Base-by-base conservation (phyloP, 2,888 invertebrate genomes). In the Diabrotica balteata region DNA sequence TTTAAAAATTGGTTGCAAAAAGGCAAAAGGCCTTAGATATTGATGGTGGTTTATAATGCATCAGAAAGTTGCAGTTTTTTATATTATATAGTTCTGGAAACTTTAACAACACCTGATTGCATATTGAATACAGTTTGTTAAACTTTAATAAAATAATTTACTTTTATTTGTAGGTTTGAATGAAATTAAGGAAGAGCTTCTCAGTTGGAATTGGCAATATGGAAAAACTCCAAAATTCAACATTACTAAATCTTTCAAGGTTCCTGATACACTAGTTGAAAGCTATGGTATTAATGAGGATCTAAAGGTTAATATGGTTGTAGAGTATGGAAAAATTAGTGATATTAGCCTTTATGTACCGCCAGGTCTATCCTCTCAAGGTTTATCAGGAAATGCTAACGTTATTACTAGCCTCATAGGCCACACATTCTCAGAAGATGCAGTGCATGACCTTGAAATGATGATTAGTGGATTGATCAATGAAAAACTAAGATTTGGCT, bases 211-310 rank as follows among this genome's bases (percentile, higher is more conserved):
- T 67, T 97, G 96, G 96, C 90, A 91, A 71, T 93, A 88, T 81
- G 97, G 96, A 1, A 91, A 90, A 81, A 94, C 96, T 0, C 97
- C 97, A 0, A 89, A 90, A 73, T 97, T 97, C 83, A 88, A 88
- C 0, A 90, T 94, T 17, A 88, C 88, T 68, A 88, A 90, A 47
- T 84, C 88, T 0, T 88, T 92, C 80, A 87, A 88, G 7, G 86
- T 91, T 4, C 89, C 90, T 0, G 80, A 83, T 0, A 86, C 85
- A 69, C 80, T 88, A n/a, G 81, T 87, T 10, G 66, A 63, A 53
- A 72, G 85, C 83, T 4, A 82, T 82, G 74, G 85, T 79, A 70
- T 80, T 80, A 79, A 78, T 82, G 76, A 88, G 73, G 87, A 88
- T 70, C 81, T 91, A 10, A 86, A 86, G 67, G 88, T 92, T 69